Evolutionary conservation across 2,113 vertebrate genomes (phyloP).

Genomic region (Oncorhynchus tshawytscha): DNA sequence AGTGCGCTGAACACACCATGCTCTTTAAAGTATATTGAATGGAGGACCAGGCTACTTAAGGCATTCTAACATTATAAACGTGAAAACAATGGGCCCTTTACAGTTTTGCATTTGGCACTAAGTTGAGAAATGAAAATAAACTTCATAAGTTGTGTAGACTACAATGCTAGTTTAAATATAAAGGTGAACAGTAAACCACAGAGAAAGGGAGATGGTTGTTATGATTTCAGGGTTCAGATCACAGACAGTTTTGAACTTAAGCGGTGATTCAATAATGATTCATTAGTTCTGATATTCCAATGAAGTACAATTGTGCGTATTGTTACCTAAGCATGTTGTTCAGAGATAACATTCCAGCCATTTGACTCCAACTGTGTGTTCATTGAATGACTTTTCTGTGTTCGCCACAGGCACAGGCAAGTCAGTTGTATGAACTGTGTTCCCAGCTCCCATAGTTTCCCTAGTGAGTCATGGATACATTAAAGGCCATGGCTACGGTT

Average conservation of each 20-base stretch:
- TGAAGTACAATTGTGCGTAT: constrained; percentile 53
- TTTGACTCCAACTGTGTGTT: constrained; percentile 63
- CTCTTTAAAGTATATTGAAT: constrained; percentile 64
- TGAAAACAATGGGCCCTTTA: constrained; percentile 65
- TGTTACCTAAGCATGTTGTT: constrained; percentile 65
- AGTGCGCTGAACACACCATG: constrained; percentile 43
- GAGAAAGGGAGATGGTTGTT: constrained; percentile 28
- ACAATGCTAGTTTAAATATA: constrained; percentile 11
- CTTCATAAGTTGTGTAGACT: constrained; percentile 24
- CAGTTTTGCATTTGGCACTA: constrained; percentile 44
- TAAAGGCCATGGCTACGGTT: constrained; percentile 37
- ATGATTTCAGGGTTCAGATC: constrained; percentile 24
- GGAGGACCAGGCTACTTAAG: constrained; percentile 50
- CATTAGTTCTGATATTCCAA: constrained; percentile 38
- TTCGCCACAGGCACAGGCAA: constrained; percentile 9
- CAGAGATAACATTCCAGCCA: constrained; percentile 72
- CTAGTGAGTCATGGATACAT: constrained; percentile 5
- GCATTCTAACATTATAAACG: constrained; percentile 62
- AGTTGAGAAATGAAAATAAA: constrained; percentile 62
- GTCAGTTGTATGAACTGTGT: constrained; percentile 26
- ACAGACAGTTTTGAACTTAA: constrained; percentile 39
- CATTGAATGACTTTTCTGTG: constrained; percentile 62
- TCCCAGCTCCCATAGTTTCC: not conserved
- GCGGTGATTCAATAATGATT: constrained; percentile 45
- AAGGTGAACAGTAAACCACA: constrained; percentile 8